Evolutionary conservation across 2,797 vertebrate genomes (phyloP).

Genomic region (Petrocephalus schoutedeni): DNA sequence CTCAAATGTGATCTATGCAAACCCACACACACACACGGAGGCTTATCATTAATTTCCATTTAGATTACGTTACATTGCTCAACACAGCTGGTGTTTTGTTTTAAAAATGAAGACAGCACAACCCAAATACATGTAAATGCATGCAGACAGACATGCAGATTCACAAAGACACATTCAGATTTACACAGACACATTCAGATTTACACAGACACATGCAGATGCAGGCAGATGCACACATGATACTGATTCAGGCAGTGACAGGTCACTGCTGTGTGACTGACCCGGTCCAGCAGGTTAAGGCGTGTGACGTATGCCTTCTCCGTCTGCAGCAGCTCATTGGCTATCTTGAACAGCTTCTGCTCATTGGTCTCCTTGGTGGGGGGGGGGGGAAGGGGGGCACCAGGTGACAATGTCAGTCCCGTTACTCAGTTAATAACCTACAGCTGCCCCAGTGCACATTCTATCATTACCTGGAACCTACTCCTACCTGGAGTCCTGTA

Average conservation of each 20-base stretch:
- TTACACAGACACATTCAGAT: not conserved
- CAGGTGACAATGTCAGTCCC: not conserved
- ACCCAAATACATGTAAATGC: not conserved
- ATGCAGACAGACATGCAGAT: not conserved
- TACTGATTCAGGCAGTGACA: not conserved
- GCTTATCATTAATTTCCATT: not conserved
- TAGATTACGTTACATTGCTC: not conserved
- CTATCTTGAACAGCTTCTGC: slow-evolving; percentile 67
- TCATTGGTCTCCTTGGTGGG: slow-evolving; percentile 40
- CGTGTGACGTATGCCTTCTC: slow-evolving; percentile 77
- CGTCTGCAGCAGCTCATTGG: slow-evolving; percentile 76
- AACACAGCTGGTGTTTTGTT: not conserved
- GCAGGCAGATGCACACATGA: not conserved
- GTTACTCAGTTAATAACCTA: not conserved
- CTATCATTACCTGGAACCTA: not conserved
- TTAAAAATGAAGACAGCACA: not conserved
- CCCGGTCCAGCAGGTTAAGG: slow-evolving; percentile 80
- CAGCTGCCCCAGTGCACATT: not conserved
- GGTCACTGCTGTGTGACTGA: slow-evolving; percentile 35
- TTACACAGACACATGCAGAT: not conserved
- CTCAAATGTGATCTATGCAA: too few relatives aligned
- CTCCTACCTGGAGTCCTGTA: too few relatives aligned
- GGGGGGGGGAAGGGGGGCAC: not conserved
- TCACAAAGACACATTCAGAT: not conserved
- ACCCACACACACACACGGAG: not conserved